Conservation (phyloP, 1,140 invertebrate species). For the Tribolium castaneum region DNA sequence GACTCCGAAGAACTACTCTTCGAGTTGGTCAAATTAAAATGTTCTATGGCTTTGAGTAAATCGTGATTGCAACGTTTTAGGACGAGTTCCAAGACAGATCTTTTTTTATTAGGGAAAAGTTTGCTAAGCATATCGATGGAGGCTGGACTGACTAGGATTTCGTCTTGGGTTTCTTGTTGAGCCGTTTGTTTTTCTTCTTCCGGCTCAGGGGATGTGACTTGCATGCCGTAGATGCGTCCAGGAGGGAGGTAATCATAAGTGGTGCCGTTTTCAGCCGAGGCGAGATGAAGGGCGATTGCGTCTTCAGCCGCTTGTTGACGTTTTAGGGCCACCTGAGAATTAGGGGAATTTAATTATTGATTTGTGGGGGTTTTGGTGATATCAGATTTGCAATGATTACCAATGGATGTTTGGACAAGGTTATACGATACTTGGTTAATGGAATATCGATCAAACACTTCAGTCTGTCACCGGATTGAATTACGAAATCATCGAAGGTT, state of each 20-base stretch:
- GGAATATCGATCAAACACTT: slow-evolving; percentile 61
- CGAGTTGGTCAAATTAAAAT: slow-evolving; percentile 59
- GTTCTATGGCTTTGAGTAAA: slow-evolving; percentile 61
- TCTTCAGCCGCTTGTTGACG: slow-evolving; percentile 97
- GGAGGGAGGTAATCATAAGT: slow-evolving; percentile 85
- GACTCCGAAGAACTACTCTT: slow-evolving; percentile 40
- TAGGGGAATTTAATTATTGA: slow-evolving; percentile 9
- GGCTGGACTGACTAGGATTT: slow-evolving; percentile 67
- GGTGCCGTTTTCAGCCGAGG: slow-evolving; percentile 89
- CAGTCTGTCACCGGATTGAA: slow-evolving; percentile 51
- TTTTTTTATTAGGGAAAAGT: slow-evolving; percentile 88
- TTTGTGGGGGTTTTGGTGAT: slow-evolving; percentile 24
- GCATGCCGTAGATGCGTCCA: slow-evolving; percentile 90
- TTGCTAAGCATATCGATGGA: slow-evolving; percentile 86
- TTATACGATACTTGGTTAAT: slow-evolving; percentile 61
- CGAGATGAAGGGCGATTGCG: slow-evolving; percentile 91
- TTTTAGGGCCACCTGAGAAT: slow-evolving; percentile 90
- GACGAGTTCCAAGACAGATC: slow-evolving; percentile 85
- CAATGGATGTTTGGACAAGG: slow-evolving; percentile 52
- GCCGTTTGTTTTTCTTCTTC: slow-evolving; percentile 42
- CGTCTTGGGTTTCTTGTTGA: slow-evolving; percentile 46
- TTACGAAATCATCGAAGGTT: slow-evolving; percentile 44
- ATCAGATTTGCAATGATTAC: slow-evolving; percentile 53
- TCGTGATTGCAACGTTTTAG: slow-evolving; percentile 62
- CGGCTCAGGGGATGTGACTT: slow-evolving; percentile 71